phyloP scores from a whole-genome alignment of 1,140 invertebrate genomes.

The Bilobella aurantiaca region DNA sequence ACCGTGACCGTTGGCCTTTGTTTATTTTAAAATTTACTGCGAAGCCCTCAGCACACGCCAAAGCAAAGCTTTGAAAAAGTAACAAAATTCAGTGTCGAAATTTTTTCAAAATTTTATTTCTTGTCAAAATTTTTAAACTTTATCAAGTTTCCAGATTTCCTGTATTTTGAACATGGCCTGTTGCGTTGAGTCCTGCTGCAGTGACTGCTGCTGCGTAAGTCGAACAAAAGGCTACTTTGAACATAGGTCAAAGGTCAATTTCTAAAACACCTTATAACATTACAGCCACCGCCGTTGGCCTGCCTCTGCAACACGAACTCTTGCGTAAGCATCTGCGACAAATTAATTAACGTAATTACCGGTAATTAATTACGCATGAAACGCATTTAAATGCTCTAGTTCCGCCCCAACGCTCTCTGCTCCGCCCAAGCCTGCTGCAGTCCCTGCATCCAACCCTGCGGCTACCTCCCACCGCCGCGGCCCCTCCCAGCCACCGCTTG shows the following conservation, averaged over 20 bases:
- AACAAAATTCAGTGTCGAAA: too few relatives aligned
- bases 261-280: background rate
- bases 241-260: background rate
- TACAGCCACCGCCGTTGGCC: background rate
- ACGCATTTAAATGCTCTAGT: background rate
- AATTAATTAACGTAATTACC: background rate
- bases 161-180: background rate
- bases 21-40: too few relatives aligned
- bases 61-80: too few relatives aligned
- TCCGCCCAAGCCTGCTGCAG: background rate
- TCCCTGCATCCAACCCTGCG: background rate
- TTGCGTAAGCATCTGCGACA: background rate
- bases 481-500: background rate
- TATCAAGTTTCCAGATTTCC: too few relatives aligned
- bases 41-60: too few relatives aligned
- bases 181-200: background rate
- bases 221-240: too few relatives aligned
- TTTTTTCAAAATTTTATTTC: too few relatives aligned
- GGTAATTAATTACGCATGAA: background rate
- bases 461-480: background rate
- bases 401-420: background rate
- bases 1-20: background rate
- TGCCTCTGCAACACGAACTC: background rate
- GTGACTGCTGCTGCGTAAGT: conserved; percentile 2
- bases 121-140: too few relatives aligned